phyloP scores from a whole-genome alignment of 2,797 vertebrate genomes.

The Macropodus opercularis region DNA sequence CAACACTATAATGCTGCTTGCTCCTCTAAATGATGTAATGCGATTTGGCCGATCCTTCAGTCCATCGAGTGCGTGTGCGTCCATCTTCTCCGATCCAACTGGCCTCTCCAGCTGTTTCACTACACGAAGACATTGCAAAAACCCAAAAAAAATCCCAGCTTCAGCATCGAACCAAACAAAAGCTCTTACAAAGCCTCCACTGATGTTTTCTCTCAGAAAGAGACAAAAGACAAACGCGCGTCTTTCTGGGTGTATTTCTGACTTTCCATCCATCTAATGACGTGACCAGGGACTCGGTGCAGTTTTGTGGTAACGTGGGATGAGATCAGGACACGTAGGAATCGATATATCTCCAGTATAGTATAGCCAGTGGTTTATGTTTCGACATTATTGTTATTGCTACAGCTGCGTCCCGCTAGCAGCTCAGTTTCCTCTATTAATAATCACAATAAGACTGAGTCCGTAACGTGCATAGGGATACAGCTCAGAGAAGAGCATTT shows the following conservation, averaged over 20 bases:
- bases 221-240: constrained; percentile 1
- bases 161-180: constrained; percentile 36
- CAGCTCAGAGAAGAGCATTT: constrained; percentile 10
- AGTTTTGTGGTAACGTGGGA: constrained; percentile 20
- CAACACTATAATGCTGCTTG: constrained; percentile 16
- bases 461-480: constrained; percentile 12
- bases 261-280: constrained; percentile 44
- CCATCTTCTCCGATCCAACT: constrained; percentile 21
- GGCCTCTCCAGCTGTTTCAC: constrained; percentile 24
- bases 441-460: constrained; percentile 22
- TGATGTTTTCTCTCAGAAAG: constrained; percentile 1
- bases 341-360: constrained; percentile 3
- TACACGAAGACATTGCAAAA: constrained; percentile 40
- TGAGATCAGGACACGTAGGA: constrained; percentile 15
- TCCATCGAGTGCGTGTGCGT: constrained; percentile 30
- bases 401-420: constrained; percentile 2
- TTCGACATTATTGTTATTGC: neutral
- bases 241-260: constrained; percentile 7
- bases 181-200: constrained; percentile 11
- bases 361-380: neutral
- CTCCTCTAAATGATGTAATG: constrained; percentile 41
- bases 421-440: constrained; percentile 39
- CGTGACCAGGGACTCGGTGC: constrained; percentile 21
- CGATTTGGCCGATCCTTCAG: constrained; percentile 57
- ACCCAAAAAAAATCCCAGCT: constrained; percentile 31